These are phyloP conservation scores for Lates calcarifer DNA, from an alignment of 2,113 vertebrate species.

Conservation along the genomic window DNA sequence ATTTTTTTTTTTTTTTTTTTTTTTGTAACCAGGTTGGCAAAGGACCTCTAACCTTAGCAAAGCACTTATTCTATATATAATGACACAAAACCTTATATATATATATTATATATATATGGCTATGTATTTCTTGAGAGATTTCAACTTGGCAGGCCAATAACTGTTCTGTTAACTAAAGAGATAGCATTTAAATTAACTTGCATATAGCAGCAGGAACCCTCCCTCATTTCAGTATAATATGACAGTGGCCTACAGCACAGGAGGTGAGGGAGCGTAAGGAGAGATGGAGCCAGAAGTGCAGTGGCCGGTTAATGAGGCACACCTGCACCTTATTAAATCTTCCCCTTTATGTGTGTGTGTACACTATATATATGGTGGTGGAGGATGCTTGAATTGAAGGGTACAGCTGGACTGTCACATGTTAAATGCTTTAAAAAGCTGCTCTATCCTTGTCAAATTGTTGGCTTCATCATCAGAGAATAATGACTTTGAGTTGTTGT, in stretches of 20 bases:
- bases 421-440: neutral
- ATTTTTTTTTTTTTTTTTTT: too few species aligned
- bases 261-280: slow-evolving; percentile 12
- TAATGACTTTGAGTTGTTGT: neutral
- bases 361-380: neutral
- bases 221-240: slow-evolving; percentile 7
- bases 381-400: neutral
- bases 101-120: neutral
- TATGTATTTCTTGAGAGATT: neutral
- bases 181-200: slow-evolving; percentile 1
- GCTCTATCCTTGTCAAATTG: too few species aligned
- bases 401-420: neutral
- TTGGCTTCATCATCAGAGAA: neutral
- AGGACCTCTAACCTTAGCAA: too few species aligned
- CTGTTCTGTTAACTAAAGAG: neutral
- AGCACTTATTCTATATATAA: too few species aligned
- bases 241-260: neutral
- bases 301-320: slow-evolving; percentile 35
- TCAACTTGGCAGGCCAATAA: slow-evolving; percentile 11
- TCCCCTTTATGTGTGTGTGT: too few species aligned
- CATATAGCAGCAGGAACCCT: neutral
- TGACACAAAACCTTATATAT: neutral
- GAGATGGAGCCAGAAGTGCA: neutral
- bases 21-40: too few species aligned
- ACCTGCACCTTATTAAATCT: slow-evolving; percentile 23